Evolutionary conservation across 2,113 vertebrate species (phyloP).

Genomic region (Budorcas taxicolor): DNA sequence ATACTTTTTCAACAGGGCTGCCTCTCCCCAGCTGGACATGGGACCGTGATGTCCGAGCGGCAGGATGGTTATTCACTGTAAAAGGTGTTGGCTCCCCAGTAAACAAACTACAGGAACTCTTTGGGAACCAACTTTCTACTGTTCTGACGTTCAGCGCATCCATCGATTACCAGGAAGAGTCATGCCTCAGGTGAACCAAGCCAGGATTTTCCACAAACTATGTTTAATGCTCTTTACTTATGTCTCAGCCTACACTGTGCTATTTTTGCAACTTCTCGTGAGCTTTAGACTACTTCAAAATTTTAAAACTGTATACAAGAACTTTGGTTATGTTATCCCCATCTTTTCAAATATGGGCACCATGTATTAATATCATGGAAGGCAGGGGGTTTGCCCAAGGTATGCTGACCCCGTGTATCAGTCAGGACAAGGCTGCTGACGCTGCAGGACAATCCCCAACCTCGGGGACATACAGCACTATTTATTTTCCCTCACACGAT

Average conservation of each 20-base stretch:
- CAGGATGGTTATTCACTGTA: rapidly evolving
- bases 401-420: rapidly evolving
- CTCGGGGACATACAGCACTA: rapidly evolving
- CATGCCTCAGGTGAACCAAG: background rate
- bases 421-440: rapidly evolving
- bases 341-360: background rate
- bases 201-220: background rate
- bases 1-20: background rate
- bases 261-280: background rate
- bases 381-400: background rate
- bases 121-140: background rate
- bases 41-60: rapidly evolving
- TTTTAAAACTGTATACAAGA: background rate
- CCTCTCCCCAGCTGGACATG: background rate
- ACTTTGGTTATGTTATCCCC: too few relatives aligned
- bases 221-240: background rate
- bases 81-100: background rate
- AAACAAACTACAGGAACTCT: background rate
- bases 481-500: rapidly evolving
- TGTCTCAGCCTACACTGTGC: background rate
- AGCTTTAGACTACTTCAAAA: background rate
- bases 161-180: background rate
- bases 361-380: background rate
- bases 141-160: background rate
- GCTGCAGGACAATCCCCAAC: rapidly evolving